Conservation (phyloP, 2,113 vertebrate genomes). For the Colaptes auratus region DNA sequence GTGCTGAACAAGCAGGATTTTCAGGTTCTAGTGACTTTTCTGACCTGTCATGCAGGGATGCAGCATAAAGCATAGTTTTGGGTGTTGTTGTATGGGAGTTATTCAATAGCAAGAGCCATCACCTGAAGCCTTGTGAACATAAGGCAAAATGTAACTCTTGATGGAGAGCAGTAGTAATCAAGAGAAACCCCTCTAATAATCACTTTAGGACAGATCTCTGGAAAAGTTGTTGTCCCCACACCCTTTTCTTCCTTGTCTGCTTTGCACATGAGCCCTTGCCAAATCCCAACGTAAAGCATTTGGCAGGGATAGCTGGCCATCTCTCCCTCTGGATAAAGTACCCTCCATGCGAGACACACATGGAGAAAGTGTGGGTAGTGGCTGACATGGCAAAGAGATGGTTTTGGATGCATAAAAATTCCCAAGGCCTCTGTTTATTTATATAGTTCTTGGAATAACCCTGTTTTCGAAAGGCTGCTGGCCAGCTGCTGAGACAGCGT, state of each 20-base stretch:
- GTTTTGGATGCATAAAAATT: constrained; percentile 78
- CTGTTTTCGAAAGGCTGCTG: constrained; percentile 69
- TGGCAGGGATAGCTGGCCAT: not conserved
- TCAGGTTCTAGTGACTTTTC: not conserved
- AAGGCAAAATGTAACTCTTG: not conserved
- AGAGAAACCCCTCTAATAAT: not conserved
- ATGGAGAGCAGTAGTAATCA: not conserved
- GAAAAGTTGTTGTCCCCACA: constrained; percentile 38
- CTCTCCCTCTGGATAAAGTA: constrained; percentile 26
- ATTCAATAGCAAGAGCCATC: not conserved
- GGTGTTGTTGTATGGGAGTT: not conserved
- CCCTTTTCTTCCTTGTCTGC: not conserved
- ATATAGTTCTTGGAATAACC: constrained; percentile 81
- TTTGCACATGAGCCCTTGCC: not conserved
- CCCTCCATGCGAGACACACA: constrained; percentile 39
- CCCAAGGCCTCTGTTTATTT: constrained; percentile 86
- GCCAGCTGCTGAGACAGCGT: constrained; percentile 75
- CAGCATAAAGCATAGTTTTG: not conserved
- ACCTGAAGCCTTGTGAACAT: not conserved
- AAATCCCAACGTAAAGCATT: constrained; percentile 25
- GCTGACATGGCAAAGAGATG: constrained; percentile 48
- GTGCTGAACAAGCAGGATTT: not conserved
- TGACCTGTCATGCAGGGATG: not conserved
- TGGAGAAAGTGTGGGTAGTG: constrained; percentile 62
- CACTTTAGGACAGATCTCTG: not conserved